Base-by-base conservation (phyloP, 2,113 vertebrate species). In the Syngnathus typhle region DNA sequence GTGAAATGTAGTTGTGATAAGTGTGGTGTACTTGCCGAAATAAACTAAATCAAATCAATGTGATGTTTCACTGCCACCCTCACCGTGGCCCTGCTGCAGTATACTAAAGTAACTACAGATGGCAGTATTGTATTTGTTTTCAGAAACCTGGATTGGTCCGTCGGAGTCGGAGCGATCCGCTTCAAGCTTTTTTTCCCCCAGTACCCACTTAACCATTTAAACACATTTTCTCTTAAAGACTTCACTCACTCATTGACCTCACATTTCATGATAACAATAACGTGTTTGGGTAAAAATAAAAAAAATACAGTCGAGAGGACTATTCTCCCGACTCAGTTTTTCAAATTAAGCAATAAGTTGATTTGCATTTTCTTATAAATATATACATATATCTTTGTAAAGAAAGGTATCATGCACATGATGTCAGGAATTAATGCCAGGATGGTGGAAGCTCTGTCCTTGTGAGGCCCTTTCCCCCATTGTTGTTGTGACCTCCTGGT, bases 121-220 rank as follows among this genome's bases (percentile, higher is more conserved):
- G 91, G 89, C 90, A 90, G 77, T 84, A 67, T 91, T 90, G 88
- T 71, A 88, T 87, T 65, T 82, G 80, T 82, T 86, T 90, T 88
- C 44, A 68, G 27, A 65, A 0, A 8, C 37, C 18, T n/a, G 1
- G 54, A 15, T 23, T 9, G 1, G 2, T 43, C 37, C 37, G 23
- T 39, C 9, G 1, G 9, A 68, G 60, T 51, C 56, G 39, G 5
- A 6, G 6, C 46, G 18, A 47, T 6, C 6, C 11, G 27, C 27
- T 64, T 43, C 51, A 68, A 47, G 56, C 56, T 62, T 27, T 54
- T 41, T 64, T 56, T 56, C 65, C 21, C 6, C 7, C 13, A 21
- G 27, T 36, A 7, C 21, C 6, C 64, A 75, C 73, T 70, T 1
- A 38, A 63, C 23, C 46, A 54, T 16, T 67, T 75, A 69, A n/a